Base-by-base conservation (phyloP, 1,140 invertebrate genomes). In the Drosophila sechellia region DNA sequence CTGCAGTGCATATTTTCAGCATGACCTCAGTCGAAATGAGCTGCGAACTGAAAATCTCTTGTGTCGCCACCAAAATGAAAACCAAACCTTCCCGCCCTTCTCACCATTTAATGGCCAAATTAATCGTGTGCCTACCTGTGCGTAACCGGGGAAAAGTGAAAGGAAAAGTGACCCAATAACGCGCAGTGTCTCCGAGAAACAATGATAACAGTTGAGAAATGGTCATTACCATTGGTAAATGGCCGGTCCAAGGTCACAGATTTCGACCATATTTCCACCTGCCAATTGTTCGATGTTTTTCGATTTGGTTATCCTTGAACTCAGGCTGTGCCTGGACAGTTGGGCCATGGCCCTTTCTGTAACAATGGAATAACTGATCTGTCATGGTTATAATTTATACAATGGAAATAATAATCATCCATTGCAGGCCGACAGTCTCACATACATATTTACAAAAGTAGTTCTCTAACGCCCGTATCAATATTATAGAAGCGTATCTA, bases 121-220 rank as follows among this genome's bases (percentile, higher is more conserved):
- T 83, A 84, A 79, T 76, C 53, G 53, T 55, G 45, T 58, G 59
- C 53, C 81, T 80, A 84, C 77, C 77, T 80, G 76, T 80, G 56
- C 52, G 58, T 49, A 58, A 35, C 53, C 20, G 15, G 31, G 5
- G 43, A 39, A 53, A 74, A 48, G 35, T 15, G 42, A 81, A 49
- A 81, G 73, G 55, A 71, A 81, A 74, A 77, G 79, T 81, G 68
- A 81, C 81, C 81, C 64, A 77, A 80, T 84, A 85, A 72, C 53
- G 76, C 81, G 49, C 63, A 50, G 64, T 79, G 64, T 46, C 71
- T 66, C 48, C 13, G 49, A 20, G 20, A 68, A 55, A 57, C 68
- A 56, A 57, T 49, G 64, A 70, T 68, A 25, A 69, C 20, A 27
- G 35, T 25, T 56, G 68, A 40, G 43, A 12, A 50, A 34, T 49